phyloP scores from a whole-genome alignment of 2,113 vertebrate genomes.

The Pseudorasbora parva region DNA sequence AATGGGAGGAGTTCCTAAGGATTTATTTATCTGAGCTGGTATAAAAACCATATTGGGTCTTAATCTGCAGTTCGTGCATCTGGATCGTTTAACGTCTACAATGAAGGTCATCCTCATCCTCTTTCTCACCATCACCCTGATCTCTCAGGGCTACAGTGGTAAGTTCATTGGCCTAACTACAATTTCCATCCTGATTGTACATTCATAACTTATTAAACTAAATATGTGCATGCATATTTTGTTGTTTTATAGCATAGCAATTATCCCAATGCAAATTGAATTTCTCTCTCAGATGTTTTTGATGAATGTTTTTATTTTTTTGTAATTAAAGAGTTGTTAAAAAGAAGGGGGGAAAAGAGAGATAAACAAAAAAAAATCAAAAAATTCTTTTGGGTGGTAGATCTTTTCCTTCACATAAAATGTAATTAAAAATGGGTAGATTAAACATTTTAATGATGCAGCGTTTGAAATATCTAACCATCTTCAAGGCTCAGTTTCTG shows the following conservation, averaged over 20 bases:
- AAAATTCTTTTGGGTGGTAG: too few species aligned
- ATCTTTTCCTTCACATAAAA: not conserved
- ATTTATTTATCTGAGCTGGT: not conserved
- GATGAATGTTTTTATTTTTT: too few species aligned
- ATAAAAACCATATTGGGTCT: constrained; percentile 61
- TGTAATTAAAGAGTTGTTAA: too few species aligned
- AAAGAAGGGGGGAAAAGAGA: too few species aligned
- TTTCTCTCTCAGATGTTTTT: not conserved
- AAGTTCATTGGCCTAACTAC: constrained; percentile 58
- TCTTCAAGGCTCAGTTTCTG: not conserved
- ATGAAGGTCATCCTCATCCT: constrained; percentile 69
- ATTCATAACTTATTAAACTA: not conserved
- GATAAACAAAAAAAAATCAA: too few species aligned
- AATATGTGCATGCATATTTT: not conserved
- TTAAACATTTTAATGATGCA: not conserved
- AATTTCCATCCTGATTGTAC: not conserved
- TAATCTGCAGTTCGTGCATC: constrained; percentile 23
- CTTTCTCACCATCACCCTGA: constrained; percentile 63
- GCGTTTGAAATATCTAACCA: not conserved
- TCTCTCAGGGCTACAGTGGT: constrained; percentile 69
- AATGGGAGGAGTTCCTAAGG: constrained; percentile 26
- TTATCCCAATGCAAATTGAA: not conserved
- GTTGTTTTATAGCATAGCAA: not conserved
- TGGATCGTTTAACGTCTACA: constrained; percentile 38
- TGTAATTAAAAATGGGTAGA: not conserved